Evolutionary conservation across 2,888 invertebrate species (phyloP).

Genomic region (Pteria penguin): DNA sequence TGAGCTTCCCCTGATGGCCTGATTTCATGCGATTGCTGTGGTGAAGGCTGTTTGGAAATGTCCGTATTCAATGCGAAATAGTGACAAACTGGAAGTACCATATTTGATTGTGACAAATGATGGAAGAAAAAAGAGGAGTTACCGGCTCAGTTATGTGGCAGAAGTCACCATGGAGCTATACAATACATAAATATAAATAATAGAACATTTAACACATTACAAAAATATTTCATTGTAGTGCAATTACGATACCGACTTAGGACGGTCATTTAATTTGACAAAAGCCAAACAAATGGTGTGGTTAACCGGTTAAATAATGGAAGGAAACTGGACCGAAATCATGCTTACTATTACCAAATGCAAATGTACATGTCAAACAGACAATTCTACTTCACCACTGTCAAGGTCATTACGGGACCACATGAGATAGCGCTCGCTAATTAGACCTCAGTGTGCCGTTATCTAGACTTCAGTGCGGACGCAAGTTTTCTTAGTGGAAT

Average conservation of each 20-base stretch:
- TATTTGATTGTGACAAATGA: background rate
- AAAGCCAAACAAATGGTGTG: too few relatives aligned
- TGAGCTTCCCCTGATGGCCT: slow-evolving; percentile 32
- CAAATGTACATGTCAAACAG: background rate
- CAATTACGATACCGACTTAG: too few relatives aligned
- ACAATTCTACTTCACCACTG: slow-evolving; percentile 16
- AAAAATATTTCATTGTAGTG: too few relatives aligned
- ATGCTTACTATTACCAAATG: slow-evolving; percentile 19
- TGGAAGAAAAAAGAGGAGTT: too few relatives aligned
- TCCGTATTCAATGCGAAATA: slow-evolving; percentile 12
- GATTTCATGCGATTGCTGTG: slow-evolving; percentile 34
- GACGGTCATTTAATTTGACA: too few relatives aligned
- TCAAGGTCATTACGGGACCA: slow-evolving; percentile 11
- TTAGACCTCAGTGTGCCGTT: slow-evolving; percentile 7
- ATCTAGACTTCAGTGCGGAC: background rate
- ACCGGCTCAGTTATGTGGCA: too few relatives aligned
- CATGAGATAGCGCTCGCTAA: slow-evolving; percentile 8
- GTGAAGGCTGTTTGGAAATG: slow-evolving; percentile 23
- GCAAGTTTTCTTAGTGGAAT: too few relatives aligned
- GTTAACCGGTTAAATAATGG: too few relatives aligned
- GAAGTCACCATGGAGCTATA: too few relatives aligned
- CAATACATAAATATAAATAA: too few relatives aligned
- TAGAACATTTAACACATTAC: too few relatives aligned
- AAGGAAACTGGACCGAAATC: background rate
- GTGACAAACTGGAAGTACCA: background rate